Evolutionary conservation across 2,113 vertebrate genomes (phyloP).

Genomic region (Mobula hypostoma): DNA sequence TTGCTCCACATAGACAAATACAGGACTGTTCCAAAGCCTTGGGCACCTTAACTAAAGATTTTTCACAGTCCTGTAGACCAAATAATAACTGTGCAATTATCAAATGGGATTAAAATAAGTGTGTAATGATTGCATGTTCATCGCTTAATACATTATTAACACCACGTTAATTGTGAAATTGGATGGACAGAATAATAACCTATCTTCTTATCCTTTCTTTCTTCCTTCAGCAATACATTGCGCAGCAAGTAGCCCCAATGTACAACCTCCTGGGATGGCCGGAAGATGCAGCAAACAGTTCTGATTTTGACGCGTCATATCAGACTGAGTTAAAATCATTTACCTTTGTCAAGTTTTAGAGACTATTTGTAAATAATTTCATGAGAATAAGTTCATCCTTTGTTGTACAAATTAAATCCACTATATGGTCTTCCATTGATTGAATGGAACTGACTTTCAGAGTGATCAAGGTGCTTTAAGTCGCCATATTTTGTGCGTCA

Average conservation of each 20-base stretch:
- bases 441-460: no score
- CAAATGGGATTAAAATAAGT: neutral
- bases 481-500: no score
- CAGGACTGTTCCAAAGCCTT: no score
- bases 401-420: no score
- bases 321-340: constrained; percentile 73
- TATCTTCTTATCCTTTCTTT: neutral
- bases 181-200: neutral
- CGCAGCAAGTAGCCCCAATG: constrained; percentile 83
- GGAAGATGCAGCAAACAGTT: constrained; percentile 67
- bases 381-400: no score
- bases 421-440: no score
- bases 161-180: neutral
- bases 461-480: no score
- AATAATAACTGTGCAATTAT: neutral
- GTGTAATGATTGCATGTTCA: neutral
- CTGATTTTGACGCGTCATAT: constrained; percentile 75
- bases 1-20: no score
- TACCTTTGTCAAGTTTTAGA: neutral
- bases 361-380: neutral
- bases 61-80: neutral
- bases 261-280: constrained; percentile 95
- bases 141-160: neutral
- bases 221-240: constrained; percentile 74
- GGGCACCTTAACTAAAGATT: no score